Conservation (phyloP, 2,113 vertebrate species). For the Carollia perspicillata region DNA sequence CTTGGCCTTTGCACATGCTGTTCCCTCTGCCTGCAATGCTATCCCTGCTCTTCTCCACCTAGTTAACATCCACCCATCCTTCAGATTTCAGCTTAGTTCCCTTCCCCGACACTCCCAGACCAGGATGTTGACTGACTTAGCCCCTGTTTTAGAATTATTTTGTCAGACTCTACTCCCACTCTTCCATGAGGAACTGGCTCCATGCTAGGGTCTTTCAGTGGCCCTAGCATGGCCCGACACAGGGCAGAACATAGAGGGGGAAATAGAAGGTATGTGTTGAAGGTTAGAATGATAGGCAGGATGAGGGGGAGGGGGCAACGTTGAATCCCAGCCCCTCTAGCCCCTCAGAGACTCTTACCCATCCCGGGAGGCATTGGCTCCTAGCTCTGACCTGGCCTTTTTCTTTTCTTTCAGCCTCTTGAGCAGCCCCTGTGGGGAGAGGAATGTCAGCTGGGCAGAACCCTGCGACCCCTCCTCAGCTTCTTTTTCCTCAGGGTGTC, state of each 20-base stretch:
- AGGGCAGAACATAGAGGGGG: not conserved
- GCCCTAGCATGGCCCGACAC: not conserved
- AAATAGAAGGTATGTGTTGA: not conserved
- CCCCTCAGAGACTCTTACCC: slow-evolving; percentile 55
- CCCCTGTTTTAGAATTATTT: not conserved
- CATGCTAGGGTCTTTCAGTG: not conserved
- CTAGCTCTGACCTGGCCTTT: slow-evolving; percentile 43
- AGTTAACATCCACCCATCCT: not conserved
- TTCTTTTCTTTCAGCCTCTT: slow-evolving; percentile 70
- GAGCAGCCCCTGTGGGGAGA: slow-evolving; percentile 54
- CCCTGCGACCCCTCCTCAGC: not conserved
- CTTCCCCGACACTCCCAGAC: not conserved
- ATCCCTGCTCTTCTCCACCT: not conserved
- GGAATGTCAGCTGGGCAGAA: not conserved
- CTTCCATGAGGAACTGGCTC: not conserved
- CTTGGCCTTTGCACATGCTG: not conserved
- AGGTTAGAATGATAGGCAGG: not conserved
- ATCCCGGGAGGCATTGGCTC: slow-evolving; percentile 40
- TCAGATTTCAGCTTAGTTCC: not conserved
- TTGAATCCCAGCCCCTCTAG: not conserved
- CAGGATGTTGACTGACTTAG: not conserved
- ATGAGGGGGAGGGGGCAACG: fast-evolving
- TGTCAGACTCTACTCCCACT: not conserved
- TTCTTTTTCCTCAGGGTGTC: not conserved
- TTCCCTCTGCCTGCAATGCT: not conserved